phyloP scores from a whole-genome alignment of 2,888 invertebrate species.

The Caradrina kadenii region DNA sequence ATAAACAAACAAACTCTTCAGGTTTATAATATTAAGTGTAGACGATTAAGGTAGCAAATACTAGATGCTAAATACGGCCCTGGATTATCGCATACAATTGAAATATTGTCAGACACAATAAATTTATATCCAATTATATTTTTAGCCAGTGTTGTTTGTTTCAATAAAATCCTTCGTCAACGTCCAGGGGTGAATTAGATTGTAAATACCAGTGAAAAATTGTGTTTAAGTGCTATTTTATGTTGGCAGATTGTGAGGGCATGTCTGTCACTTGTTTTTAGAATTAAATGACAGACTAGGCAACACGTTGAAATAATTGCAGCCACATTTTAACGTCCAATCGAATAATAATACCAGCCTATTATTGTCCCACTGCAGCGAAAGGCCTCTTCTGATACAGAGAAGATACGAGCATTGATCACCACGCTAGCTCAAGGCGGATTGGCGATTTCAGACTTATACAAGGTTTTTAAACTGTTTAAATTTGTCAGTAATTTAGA shows the following conservation, averaged over 20 bases:
- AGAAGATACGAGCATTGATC: too few species aligned
- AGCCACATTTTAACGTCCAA: not conserved
- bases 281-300: not conserved
- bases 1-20: too few species aligned
- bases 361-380: too few species aligned
- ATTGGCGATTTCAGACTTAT: too few species aligned
- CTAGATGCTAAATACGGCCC: slow-evolving; percentile 22
- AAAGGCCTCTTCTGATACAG: too few species aligned
- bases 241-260: not conserved
- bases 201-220: slow-evolving; percentile 26
- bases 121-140: slow-evolving; percentile 55
- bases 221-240: slow-evolving; percentile 10
- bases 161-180: slow-evolving; percentile 52
- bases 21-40: too few species aligned
- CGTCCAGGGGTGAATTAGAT: slow-evolving; percentile 44
- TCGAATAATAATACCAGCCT: not conserved
- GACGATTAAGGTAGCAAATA: too few species aligned
- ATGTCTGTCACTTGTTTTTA: not conserved
- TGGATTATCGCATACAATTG: slow-evolving; percentile 42
- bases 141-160: slow-evolving; percentile 34
- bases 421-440: too few species aligned
- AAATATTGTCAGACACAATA: slow-evolving; percentile 56
- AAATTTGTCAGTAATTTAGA: too few species aligned
- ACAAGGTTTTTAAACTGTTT: too few species aligned
- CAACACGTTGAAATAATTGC: not conserved